Percentiles rank a stretch among this genome's conserved stretches.
Evolutionary conservation across 1,140 invertebrate species (phyloP).

Genomic region (Cydia splendana): DNA sequence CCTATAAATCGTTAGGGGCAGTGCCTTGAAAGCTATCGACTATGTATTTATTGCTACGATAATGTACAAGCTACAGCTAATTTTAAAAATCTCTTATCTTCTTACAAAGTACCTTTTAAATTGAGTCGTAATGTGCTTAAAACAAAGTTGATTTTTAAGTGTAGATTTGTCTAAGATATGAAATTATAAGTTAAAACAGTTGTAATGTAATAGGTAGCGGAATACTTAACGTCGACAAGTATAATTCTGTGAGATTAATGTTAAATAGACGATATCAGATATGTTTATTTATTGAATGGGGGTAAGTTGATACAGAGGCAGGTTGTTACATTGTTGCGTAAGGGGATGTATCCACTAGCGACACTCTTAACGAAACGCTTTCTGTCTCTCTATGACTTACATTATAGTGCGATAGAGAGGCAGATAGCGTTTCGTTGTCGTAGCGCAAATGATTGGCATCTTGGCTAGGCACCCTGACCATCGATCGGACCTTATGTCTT

Average conservation of each 20-base stretch:
- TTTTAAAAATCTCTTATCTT: neutral
- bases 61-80: neutral
- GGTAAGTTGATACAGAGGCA: neutral
- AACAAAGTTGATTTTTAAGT: neutral
- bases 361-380: too few relatives aligned
- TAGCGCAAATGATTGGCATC: too few relatives aligned
- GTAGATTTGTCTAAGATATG: neutral
- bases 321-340: neutral
- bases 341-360: too few relatives aligned
- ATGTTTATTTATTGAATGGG: neutral
- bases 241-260: constrained; percentile 3
- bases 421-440: too few relatives aligned
- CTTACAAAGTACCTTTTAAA: neutral
- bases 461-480: too few relatives aligned
- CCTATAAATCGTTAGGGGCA: constrained; percentile 12
- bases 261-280: neutral
- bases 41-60: constrained; percentile 5
- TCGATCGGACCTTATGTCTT: too few relatives aligned
- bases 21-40: constrained; percentile 18
- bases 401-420: too few relatives aligned
- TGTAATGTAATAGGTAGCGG: neutral
- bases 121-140: neutral
- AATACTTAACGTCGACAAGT: neutral
- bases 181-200: neutral
- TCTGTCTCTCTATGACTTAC: too few relatives aligned